These are phyloP conservation scores for Malaclemys terrapin DNA, from an alignment of 2,113 vertebrate species.

Conservation along the genomic window DNA sequence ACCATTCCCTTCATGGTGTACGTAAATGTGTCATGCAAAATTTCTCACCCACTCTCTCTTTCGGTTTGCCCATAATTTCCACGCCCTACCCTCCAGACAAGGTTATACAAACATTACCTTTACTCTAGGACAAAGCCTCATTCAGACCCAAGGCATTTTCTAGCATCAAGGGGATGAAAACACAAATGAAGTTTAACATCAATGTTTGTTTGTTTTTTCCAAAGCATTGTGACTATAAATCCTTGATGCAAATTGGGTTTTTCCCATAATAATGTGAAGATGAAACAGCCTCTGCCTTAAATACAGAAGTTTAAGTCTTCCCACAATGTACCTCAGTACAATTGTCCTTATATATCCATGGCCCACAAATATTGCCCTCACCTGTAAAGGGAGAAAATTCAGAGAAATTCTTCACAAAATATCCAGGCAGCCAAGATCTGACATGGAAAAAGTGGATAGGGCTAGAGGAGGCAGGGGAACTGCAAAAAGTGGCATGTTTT, in stretches of 20 bases:
- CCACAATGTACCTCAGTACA: background rate
- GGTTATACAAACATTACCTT: background rate
- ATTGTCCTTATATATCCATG: background rate
- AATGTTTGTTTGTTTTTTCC: background rate
- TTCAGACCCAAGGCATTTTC: background rate
- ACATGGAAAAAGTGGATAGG: background rate
- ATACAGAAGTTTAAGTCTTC: background rate
- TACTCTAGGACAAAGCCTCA: background rate
- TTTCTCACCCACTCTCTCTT: background rate
- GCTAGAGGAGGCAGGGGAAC: too few species aligned
- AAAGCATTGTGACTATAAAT: background rate
- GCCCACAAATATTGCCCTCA: background rate
- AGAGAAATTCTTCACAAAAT: background rate
- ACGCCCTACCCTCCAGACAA: background rate
- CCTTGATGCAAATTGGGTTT: background rate
- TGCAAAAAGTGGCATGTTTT: background rate
- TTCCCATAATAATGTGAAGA: background rate
- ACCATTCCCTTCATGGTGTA: background rate
- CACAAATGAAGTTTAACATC: background rate
- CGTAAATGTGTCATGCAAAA: background rate
- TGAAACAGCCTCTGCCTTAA: background rate
- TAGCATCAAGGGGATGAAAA: background rate
- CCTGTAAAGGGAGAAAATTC: background rate
- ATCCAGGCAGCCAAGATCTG: background rate
- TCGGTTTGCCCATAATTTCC: background rate